Conservation (phyloP, 2,113 vertebrate species). For the Mus musculus region GRCm39 chr13:116116001-116116500, state of each 20-base stretch:
- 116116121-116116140: background rate
- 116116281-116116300: background rate
- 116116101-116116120: background rate
- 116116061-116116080: background rate
- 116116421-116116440: background rate
- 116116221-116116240: background rate
- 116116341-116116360: constrained; percentile 15
- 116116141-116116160: background rate
- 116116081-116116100: background rate
- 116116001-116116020: background rate
- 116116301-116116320: background rate
- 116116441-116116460: background rate
- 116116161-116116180: background rate
- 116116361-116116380: constrained; percentile 8
- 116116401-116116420: constrained; percentile 18
- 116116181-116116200: background rate
- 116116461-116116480: background rate
- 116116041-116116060: background rate
- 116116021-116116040: background rate
- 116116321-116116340: constrained; percentile 29
- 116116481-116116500: background rate
- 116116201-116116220: background rate
- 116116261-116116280: background rate
- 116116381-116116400: background rate
- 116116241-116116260: background rate